Conservation (phyloP, 2,797 vertebrate genomes). For the Amphiprion clarkii region DNA sequence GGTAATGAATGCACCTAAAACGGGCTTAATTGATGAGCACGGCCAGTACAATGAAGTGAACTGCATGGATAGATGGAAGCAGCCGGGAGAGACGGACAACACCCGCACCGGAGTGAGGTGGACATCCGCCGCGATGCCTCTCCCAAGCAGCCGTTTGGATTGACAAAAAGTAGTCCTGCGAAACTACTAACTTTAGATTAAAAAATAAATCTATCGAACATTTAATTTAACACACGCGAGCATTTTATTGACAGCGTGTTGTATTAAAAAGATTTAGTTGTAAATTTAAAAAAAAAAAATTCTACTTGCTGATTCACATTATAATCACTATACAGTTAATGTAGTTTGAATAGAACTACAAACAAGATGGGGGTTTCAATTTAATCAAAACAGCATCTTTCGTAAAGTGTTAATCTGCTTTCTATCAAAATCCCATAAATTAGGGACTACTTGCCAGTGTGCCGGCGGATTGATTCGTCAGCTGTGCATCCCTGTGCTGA, state of each 20-base stretch:
- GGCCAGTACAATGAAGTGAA: constrained; percentile 78
- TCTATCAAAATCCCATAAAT: constrained; percentile 70
- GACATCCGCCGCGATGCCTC: constrained; percentile 84
- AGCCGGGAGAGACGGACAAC: constrained; percentile 76
- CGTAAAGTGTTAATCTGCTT: constrained; percentile 51
- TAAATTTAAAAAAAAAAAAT: neutral
- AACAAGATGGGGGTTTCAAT: neutral
- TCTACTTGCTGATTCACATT: neutral
- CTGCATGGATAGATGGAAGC: constrained; percentile 72
- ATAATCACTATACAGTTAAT: neutral
- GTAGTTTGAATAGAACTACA: neutral
- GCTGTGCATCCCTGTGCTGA: constrained; percentile 83
- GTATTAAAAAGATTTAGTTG: neutral
- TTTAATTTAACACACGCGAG: neutral
- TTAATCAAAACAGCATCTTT: neutral
- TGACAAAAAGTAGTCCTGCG: constrained; percentile 74
- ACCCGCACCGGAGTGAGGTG: constrained; percentile 72
- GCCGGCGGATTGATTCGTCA: constrained; percentile 85
- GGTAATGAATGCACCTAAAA: constrained; percentile 15
- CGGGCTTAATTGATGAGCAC: constrained; percentile 68
- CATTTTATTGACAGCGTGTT: neutral
- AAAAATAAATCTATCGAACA: too few species aligned
- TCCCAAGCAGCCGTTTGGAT: constrained; percentile 81
- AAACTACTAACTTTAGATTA: constrained; percentile 42
- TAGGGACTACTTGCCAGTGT: constrained; percentile 84